These are phyloP conservation scores for Alosa alosa DNA, from an alignment of 2,113 vertebrate species.

Conservation along the genomic window DNA sequence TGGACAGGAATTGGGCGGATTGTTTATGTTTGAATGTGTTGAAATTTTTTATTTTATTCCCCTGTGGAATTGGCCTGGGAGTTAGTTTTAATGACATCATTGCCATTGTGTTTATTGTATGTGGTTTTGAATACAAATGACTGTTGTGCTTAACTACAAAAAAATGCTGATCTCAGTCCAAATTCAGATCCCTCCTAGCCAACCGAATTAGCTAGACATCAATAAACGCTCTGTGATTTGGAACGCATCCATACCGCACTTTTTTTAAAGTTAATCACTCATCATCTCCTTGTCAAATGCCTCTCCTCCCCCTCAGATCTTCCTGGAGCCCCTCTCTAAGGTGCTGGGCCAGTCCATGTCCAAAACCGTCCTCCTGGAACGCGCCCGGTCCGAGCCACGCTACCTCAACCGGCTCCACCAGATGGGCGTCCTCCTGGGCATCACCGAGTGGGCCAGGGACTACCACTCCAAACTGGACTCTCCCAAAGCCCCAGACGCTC, in stretches of 20 bases:
- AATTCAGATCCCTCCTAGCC: not conserved
- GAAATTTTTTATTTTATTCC: too few species aligned
- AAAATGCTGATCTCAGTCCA: not conserved
- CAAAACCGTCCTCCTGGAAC: constrained; percentile 65
- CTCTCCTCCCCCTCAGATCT: constrained; percentile 59
- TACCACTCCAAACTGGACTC: constrained; percentile 64
- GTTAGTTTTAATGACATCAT: too few species aligned
- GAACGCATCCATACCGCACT: not conserved
- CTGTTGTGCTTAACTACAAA: too few species aligned
- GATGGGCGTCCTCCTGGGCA: constrained; percentile 71
- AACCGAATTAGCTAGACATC: not conserved
- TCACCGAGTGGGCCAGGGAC: constrained; percentile 74
- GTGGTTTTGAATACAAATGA: too few species aligned
- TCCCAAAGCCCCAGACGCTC: constrained; percentile 19
- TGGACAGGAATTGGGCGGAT: not conserved
- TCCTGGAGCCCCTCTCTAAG: constrained; percentile 71
- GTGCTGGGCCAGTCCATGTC: constrained; percentile 74
- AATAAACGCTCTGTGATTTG: not conserved
- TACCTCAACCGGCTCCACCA: constrained; percentile 71
- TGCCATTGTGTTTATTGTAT: not conserved
- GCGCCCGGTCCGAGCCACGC: constrained; percentile 56
- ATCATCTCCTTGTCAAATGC: not conserved
- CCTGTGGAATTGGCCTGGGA: too few species aligned
- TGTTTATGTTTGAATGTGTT: too few species aligned
- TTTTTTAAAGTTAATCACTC: not conserved